These are phyloP conservation scores for Sander vitreus DNA, from an alignment of 2,113 vertebrate genomes.

Conservation along the genomic window DNA sequence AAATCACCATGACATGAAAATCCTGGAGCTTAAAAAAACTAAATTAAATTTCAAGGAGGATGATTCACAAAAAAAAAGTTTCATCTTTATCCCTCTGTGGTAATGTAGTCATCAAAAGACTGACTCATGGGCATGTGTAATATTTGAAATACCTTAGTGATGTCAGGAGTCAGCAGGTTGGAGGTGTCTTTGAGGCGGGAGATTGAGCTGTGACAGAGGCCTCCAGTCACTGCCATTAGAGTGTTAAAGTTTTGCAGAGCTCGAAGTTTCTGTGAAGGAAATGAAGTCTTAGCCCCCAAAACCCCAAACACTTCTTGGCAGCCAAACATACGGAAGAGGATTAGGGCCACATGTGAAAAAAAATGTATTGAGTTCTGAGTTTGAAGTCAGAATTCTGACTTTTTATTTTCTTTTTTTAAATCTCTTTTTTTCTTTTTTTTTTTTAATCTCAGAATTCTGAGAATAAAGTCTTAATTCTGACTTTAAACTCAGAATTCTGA, in stretches of 20 bases:
- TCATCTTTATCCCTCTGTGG: neutral
- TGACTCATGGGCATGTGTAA: slow-evolving; percentile 12
- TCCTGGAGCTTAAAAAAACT: too few relatives aligned
- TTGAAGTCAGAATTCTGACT: too few relatives aligned
- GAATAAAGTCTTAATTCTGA: too few relatives aligned
- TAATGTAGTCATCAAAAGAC: neutral
- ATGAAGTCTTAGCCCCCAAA: neutral
- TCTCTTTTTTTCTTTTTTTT: too few relatives aligned
- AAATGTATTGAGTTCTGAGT: too few relatives aligned
- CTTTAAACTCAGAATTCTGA: too few relatives aligned
- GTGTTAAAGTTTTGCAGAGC: slow-evolving; percentile 94
- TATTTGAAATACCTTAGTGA: slow-evolving; percentile 87
- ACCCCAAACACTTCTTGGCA: neutral
- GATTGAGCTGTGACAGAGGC: slow-evolving; percentile 93
- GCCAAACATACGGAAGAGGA: neutral
- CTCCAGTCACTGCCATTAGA: slow-evolving; percentile 93
- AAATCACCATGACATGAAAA: too few relatives aligned
- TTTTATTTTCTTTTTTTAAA: too few relatives aligned
- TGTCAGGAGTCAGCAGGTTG: slow-evolving; percentile 88
- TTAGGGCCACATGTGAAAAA: too few relatives aligned
- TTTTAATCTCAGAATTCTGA: too few relatives aligned
- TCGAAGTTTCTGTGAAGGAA: slow-evolving; percentile 84
- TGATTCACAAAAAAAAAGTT: neutral
- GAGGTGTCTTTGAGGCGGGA: slow-evolving; percentile 93
- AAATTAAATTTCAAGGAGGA: neutral